Conservation (phyloP, 2,888 invertebrate species). For the Hofmannophila pseudospretella region DNA sequence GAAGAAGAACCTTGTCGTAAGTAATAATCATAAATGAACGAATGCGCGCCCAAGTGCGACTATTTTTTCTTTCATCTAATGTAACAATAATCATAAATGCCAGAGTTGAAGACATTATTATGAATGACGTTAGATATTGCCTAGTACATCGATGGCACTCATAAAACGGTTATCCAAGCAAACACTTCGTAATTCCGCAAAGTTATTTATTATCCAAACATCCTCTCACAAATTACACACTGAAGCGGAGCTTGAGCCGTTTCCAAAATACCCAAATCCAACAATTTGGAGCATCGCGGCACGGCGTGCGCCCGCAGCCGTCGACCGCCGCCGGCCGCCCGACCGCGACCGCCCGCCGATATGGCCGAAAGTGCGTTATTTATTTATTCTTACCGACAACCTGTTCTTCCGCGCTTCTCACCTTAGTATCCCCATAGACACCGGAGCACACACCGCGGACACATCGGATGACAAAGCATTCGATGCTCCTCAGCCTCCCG, state of each 20-base stretch:
- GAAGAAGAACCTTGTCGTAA: no score
- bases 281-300: slow-evolving; percentile 59
- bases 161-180: slow-evolving; percentile 12
- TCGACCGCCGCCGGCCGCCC: slow-evolving; percentile 16
- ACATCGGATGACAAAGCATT: slow-evolving; percentile 40
- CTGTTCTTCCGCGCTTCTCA: slow-evolving; percentile 49
- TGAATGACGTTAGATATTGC: no score
- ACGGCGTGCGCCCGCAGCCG: slow-evolving; percentile 51
- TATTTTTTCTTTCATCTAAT: no score
- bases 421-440: slow-evolving; percentile 66
- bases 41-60: no score
- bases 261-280: slow-evolving; percentile 46
- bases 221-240: slow-evolving; percentile 50
- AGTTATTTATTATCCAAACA: slow-evolving; percentile 52
- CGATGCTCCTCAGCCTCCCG: slow-evolving; percentile 46
- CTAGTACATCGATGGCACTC: slow-evolving; percentile 3
- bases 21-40: no score
- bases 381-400: slow-evolving; percentile 62
- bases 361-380: slow-evolving; percentile 73
- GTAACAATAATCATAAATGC: no score
- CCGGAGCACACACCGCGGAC: slow-evolving; percentile 59
- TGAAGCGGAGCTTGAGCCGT: slow-evolving; percentile 34
- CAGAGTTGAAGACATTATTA: no score
- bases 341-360: slow-evolving; percentile 26
- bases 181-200: slow-evolving; percentile 41